Evolutionary conservation across 2,888 invertebrate species (phyloP).

Genomic region (Agrotis ipsilon): DNA sequence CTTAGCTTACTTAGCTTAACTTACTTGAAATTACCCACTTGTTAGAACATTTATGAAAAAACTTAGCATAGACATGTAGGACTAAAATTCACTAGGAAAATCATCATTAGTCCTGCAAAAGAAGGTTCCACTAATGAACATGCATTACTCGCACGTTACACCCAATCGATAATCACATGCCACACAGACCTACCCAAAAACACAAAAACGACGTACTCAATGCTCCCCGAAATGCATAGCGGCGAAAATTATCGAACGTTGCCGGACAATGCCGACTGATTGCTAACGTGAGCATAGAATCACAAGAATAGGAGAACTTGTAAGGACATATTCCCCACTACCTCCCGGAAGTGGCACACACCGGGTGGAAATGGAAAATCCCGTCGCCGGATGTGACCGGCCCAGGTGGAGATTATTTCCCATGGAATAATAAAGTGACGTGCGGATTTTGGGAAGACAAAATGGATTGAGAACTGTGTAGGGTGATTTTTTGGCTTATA

Average conservation of each 20-base stretch:
- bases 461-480: slow-evolving; percentile 1
- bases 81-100: neutral
- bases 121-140: neutral
- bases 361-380: slow-evolving; percentile 83
- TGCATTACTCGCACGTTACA: neutral
- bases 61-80: neutral
- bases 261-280: slow-evolving; percentile 69
- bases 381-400: slow-evolving; percentile 79
- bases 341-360: slow-evolving; percentile 77
- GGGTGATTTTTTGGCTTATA: slow-evolving; percentile 13
- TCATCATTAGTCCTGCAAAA: neutral
- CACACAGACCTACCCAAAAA: neutral
- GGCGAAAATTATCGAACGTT: slow-evolving; percentile 57
- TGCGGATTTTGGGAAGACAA: slow-evolving; percentile 58
- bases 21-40: neutral
- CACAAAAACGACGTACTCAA: slow-evolving; percentile 22
- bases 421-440: slow-evolving; percentile 74
- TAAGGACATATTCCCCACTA: slow-evolving; percentile 50
- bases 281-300: slow-evolving; percentile 67
- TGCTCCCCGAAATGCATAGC: slow-evolving; percentile 43
- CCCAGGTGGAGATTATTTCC: slow-evolving; percentile 80
- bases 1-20: slow-evolving; percentile 1
- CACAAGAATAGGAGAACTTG: slow-evolving; percentile 63
- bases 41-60: neutral
- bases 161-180: slow-evolving; percentile 27